phyloP scores from a whole-genome alignment of 2,888 invertebrate genomes.

The Leptinotarsa juncta region DNA sequence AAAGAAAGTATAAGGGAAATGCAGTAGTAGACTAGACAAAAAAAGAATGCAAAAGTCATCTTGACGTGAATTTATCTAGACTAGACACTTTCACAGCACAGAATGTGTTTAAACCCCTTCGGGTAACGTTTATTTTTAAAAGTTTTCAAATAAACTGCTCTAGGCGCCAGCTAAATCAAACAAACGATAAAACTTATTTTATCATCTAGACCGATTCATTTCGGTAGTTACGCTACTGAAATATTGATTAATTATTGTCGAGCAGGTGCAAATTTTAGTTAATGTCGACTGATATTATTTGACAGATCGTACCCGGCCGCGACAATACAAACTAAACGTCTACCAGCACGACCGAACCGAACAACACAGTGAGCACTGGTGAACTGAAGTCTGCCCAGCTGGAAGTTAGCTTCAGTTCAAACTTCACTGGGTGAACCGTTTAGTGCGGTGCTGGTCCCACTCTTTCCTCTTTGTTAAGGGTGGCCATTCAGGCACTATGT shows the following conservation, averaged over 20 bases:
- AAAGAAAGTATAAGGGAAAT: conserved; percentile 45
- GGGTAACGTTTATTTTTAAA: conserved; percentile 51
- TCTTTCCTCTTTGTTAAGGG: background rate
- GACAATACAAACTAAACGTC: background rate
- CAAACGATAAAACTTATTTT: conserved; percentile 40
- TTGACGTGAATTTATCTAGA: conserved; percentile 1
- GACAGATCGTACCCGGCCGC: conserved; percentile 26
- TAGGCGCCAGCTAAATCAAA: conserved; percentile 52
- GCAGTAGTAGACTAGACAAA: conserved; percentile 33
- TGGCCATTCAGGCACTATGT: background rate
- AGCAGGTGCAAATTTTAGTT: background rate
- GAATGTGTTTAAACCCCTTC: conserved; percentile 44
- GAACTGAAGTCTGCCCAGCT: conserved; percentile 14
- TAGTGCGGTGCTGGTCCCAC: conserved; percentile 11
- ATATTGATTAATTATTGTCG: background rate
- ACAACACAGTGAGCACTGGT: background rate
- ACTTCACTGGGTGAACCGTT: conserved; percentile 2
- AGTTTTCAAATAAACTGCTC: conserved; percentile 45
- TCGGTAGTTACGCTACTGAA: background rate
- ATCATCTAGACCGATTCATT: conserved; percentile 16
- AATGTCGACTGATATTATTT: conserved; percentile 23
- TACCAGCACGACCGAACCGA: background rate
- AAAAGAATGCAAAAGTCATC: conserved; percentile 29
- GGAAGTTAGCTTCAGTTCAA: conserved; percentile 3
- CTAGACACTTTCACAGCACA: conserved; percentile 34